These are phyloP conservation scores for Centropus bengalensis DNA, from an alignment of 2,113 vertebrate species.

Conservation along the genomic window DNA sequence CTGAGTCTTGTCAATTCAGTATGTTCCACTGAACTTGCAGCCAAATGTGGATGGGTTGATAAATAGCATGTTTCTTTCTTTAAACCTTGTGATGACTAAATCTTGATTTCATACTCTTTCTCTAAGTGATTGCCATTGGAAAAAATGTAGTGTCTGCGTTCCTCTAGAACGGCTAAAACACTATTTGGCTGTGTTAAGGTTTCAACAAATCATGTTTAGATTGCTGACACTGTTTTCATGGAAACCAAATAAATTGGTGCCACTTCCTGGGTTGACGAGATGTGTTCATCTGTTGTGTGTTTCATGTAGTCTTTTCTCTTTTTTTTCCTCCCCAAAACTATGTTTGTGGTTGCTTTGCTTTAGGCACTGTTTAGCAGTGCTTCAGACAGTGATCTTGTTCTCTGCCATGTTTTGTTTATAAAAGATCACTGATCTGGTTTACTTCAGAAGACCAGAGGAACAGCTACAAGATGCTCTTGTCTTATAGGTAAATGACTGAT, in stretches of 20 bases:
- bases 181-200: neutral
- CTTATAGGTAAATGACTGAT: neutral
- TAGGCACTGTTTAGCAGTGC: neutral
- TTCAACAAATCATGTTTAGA: conserved; percentile 39
- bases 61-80: neutral
- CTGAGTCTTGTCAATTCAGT: neutral
- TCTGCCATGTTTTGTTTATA: neutral
- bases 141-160: neutral
- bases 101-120: neutral
- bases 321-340: neutral
- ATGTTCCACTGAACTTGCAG: neutral
- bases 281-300: conserved; percentile 7
- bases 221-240: conserved; percentile 54
- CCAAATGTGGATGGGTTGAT: neutral
- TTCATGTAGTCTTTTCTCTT: neutral
- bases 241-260: conserved; percentile 59
- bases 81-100: conserved; percentile 1
- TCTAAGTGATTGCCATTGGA: neutral
- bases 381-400: neutral
- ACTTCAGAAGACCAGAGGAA: neutral
- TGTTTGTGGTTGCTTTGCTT: conserved; percentile 21
- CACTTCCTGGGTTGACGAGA: conserved; percentile 49
- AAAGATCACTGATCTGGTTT: neutral
- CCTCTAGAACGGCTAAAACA: neutral
- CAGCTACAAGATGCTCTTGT: neutral